Base-by-base conservation (phyloP, 2,113 vertebrate genomes). In the Larimichthys polyactis region DNA sequence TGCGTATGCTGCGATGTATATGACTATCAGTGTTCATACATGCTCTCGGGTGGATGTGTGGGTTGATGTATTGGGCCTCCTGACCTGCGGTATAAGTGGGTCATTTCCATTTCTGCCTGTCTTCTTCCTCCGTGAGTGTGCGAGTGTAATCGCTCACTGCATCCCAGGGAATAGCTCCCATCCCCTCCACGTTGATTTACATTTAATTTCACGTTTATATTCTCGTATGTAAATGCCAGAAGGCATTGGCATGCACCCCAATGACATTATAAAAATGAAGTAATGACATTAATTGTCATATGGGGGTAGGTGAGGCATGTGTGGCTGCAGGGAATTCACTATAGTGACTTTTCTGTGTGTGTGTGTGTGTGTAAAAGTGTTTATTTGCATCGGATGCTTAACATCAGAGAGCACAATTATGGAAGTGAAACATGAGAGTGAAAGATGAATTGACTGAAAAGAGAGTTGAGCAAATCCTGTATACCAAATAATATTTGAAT, bases 241-340 rank as follows among this genome's bases (percentile, higher is more conserved):
- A 82, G 81, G 87, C 90, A 92, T 85, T 91, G 93, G 89, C 94
- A 90, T 90, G 82, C 29, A 43, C 78, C 84, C 87, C 62, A 85
- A 90, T 95, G 95, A 90, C 95, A 96, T 94, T 95, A 92, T 94
- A 94, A 95, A 95, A 95, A 95, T 93, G 93, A 93, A 95, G 95
- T 87, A 89, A 85, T 72, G 88, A 91, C 91, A 94, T 95, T 95
- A 95, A 94, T 93, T 54, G 95, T 90, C 89, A 85, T 94, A 86
- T 81, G 82, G 36, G 36, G 36, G 36, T n/a, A n/a, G 32, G 32
- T 87, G 81, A 89, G 84, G 32, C 24, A 24, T 24, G 24, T 24
- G 24, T 36, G 74, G 36, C 29, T 27, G 70, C 20, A 24, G 54
- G 48, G 16, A 48, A 55, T 48, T 63, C 49, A 64, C 29, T 43